Conservation (phyloP, 2,113 vertebrate genomes). For the Python bivittatus region DNA sequence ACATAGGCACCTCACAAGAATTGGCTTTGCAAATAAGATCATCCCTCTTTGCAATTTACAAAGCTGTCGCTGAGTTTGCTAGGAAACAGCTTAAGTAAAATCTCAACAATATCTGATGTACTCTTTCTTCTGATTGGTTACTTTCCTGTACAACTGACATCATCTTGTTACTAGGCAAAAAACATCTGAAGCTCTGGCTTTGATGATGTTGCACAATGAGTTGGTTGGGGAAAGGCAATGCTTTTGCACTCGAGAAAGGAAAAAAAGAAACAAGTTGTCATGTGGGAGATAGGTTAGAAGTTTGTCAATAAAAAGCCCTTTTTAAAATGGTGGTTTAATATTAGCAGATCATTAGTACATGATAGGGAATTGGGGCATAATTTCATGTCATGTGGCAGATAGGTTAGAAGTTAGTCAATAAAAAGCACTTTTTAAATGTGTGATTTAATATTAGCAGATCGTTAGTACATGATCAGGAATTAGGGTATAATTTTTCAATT, state of each 20-base stretch:
- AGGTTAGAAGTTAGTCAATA: neutral
- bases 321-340: neutral
- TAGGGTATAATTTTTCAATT: neutral
- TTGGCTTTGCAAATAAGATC: neutral
- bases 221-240: constrained; percentile 29
- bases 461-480: neutral
- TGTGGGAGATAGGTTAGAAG: neutral
- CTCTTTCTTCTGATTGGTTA: constrained; percentile 52
- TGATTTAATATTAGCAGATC: neutral
- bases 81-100: constrained; percentile 54
- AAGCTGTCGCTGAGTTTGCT: constrained; percentile 45
- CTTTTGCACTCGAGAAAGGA: neutral
- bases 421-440: neutral
- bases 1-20: neutral
- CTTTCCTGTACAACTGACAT: constrained; percentile 64
- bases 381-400: neutral
- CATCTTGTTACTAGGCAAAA: constrained; percentile 73
- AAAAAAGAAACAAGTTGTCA: constrained; percentile 9
- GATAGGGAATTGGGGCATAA: neutral
- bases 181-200: constrained; percentile 46
- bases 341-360: neutral
- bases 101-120: constrained; percentile 49
- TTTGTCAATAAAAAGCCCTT: neutral
- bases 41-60: constrained; percentile 34
- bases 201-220: constrained; percentile 40